phyloP scores from a whole-genome alignment of 2,113 vertebrate genomes.

The Pygoscelis adeliae region DNA sequence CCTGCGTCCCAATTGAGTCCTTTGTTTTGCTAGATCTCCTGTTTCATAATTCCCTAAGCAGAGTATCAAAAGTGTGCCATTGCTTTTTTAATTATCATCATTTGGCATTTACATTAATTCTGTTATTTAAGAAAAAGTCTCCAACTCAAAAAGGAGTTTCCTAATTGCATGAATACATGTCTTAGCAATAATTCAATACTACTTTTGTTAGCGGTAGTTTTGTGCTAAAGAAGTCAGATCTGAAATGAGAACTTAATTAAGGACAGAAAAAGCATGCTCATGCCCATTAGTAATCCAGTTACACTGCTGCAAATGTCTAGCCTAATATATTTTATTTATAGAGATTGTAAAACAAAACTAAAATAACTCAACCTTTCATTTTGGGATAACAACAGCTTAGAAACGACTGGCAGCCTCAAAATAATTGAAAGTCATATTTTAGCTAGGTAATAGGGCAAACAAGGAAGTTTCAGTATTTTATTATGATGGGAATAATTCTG shows the following conservation, averaged over 20 bases:
- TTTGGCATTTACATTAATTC: background rate
- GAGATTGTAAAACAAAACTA: background rate
- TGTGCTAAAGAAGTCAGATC: background rate
- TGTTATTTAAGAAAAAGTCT: background rate
- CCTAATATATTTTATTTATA: background rate
- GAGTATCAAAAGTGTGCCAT: background rate
- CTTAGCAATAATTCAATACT: background rate
- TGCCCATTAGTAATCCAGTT: background rate
- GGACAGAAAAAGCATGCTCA: background rate
- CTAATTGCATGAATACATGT: background rate
- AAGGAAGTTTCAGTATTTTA: background rate
- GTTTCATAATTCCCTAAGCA: background rate
- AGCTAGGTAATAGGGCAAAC: background rate
- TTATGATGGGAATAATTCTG: background rate
- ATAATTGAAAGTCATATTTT: background rate
- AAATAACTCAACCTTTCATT: background rate
- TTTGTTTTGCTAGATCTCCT: background rate
- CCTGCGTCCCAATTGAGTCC: background rate
- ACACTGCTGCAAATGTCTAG: background rate
- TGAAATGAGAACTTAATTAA: slow-evolving; percentile 17
- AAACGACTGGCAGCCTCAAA: background rate
- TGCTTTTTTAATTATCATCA: background rate
- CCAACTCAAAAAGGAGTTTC: background rate
- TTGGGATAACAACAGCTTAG: background rate
- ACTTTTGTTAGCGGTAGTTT: background rate